Base-by-base conservation (phyloP, 2,888 invertebrate species). In the Cephus pulcher region DNA sequence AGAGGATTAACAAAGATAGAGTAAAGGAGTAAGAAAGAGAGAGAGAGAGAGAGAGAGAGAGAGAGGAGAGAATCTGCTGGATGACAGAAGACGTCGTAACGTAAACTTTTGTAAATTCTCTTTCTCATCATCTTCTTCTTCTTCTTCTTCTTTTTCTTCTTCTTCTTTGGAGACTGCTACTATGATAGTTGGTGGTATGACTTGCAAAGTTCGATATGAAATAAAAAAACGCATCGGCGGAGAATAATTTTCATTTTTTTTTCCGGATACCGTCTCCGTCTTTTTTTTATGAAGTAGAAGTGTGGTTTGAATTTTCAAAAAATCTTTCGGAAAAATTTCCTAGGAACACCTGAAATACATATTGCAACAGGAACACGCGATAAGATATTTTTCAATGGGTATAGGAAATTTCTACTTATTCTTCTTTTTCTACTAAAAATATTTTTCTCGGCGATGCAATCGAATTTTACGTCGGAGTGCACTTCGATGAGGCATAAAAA, bases 1-100 rank as follows among this genome's bases (percentile, higher is more conserved):
- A 71, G 71, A 71, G 32, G 71, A 33, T 71, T 71, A 71, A 71
- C 32, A 12, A 37, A 34, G 75, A 75, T 56, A 75, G 78, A 78
- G 71, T 37, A 15, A 71, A 30, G 15, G 32, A 12, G 12, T 34
- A 34, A 30, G 75, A 34, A 1, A 71, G 71, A 11, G 71, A 32
- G 71, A 71, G 32, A 30, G 11, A 30, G 30, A 30, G 30, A 30
- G 30, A 30, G 30, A 30, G 30, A 30, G 12, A 33, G 33, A 70
- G 71, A 71, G 32, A 30, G 11, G 12, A 32, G 71, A 70, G 34
- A 34, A 71, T 9, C 6, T 71, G 23, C 23, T 9, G 56, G 23
- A 56, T 56, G 23, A 56, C 9, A 23, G 56, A 56, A 23, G 23
- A 23, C 23, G 9, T 56, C 23, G 23, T 56, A 56, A 23, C 23